Percentiles rank a stretch among this genome's conserved stretches.
phyloP scores from a whole-genome alignment of 2,797 vertebrate genomes.

The Sardinella longiceps region DNA sequence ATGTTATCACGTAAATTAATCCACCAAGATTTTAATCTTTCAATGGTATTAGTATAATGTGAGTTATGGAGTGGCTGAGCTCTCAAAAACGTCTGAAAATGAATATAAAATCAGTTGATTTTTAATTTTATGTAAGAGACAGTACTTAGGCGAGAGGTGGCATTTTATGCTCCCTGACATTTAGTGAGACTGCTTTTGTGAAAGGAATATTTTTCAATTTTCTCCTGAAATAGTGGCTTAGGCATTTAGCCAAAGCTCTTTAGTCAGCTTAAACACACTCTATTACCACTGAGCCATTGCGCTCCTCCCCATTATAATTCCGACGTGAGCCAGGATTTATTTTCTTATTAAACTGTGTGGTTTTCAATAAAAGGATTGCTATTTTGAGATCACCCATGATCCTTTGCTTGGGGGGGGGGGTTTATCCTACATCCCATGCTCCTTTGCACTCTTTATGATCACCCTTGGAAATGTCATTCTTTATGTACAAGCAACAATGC shows the following conservation, averaged over 20 bases:
- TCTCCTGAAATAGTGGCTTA: neutral
- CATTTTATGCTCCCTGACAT: neutral
- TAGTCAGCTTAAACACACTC: neutral
- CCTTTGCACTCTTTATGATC: conserved; percentile 4
- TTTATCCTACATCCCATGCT: neutral
- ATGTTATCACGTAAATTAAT: neutral
- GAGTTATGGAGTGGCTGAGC: too few relatives aligned
- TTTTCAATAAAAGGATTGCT: neutral
- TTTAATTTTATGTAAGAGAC: neutral
- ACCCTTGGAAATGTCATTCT: neutral
- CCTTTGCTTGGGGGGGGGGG: neutral
- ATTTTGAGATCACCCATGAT: neutral
- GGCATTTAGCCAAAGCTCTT: neutral
- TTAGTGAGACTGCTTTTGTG: neutral
- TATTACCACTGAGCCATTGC: neutral
- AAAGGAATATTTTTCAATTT: neutral
- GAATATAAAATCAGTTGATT: too few relatives aligned
- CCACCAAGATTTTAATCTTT: neutral
- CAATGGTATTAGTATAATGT: too few relatives aligned
- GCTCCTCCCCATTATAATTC: neutral
- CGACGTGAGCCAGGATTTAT: conserved; percentile 18
- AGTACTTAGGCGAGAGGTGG: neutral
- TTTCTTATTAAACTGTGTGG: conserved; percentile 17
- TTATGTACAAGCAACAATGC: neutral
- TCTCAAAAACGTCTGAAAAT: too few relatives aligned